Base-by-base conservation (phyloP, 2,113 vertebrate species). In the Progne subis region DNA sequence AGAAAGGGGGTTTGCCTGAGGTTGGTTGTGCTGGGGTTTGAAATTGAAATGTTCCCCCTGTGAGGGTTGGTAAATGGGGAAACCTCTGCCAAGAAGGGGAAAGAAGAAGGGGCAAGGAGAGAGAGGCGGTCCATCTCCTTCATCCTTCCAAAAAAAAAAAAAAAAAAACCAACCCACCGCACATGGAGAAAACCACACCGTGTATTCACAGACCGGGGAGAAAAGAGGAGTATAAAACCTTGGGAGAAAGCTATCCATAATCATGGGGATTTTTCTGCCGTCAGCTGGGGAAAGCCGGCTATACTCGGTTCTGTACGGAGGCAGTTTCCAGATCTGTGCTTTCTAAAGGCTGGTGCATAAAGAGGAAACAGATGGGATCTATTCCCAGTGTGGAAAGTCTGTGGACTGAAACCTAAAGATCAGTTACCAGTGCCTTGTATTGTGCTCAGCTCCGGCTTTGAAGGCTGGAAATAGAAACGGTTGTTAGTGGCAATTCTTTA, bases 381-480 rank as follows among this genome's bases (percentile, higher is more conserved):
- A 67, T 96, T 95, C 94, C 91, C 92, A 84, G 89, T 63, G 72
- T 82, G 92, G 86, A 94, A 95, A 92, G 93, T 96, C 90, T 80
- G 87, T 81, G 92, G 94, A 95, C 87, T 88, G 72, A 96, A 95
- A 91, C 82, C 80, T 85, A 92, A 89, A 92, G 88, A 94, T 95
- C 85, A 80, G 93, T 96, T 96, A 47, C 86, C 88, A 55, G 34
- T 61, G 86, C 80, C 93, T 91, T 69, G 90, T 82, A 87, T 94
- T 94, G 94, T 91, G 88, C 91, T 96, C 89, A 78, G 76, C 79
- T 88, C 89, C 72, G 88, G 76, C 91, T 97, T 97, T 94, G 96
- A 95, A 94, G 75, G 88, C 94, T 97, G 50, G 91, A 97, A 97
- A 96, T 96, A 97, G 96, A 96, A 96, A 56, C 44, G 60, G 86